phyloP scores from a whole-genome alignment of 2,888 invertebrate species.

The Eupithecia pulchellata region DNA sequence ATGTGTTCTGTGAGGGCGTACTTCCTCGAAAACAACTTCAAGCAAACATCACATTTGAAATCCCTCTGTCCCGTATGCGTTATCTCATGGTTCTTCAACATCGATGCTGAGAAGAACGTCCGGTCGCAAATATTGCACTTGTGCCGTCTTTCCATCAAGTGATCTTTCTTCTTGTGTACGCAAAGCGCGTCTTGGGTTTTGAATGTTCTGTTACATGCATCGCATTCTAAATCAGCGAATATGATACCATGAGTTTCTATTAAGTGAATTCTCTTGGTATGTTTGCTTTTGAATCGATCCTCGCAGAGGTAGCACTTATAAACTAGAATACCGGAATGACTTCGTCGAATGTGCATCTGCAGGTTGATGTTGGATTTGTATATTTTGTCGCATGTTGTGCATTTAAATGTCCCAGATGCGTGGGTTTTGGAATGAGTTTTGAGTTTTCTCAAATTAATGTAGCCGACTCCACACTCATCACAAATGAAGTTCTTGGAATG shows the following conservation, averaged over 20 bases:
- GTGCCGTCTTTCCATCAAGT: constrained; percentile 69
- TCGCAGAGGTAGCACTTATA: constrained; percentile 63
- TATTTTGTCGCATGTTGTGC: constrained; percentile 32
- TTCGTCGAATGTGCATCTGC: constrained; percentile 23
- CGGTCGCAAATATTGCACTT: constrained; percentile 76
- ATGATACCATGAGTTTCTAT: constrained; percentile 58
- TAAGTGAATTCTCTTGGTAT: constrained; percentile 60
- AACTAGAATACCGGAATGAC: constrained; percentile 26
- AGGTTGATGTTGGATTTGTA: constrained; percentile 25
- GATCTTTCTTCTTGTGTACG: constrained; percentile 67
- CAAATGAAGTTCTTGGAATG: constrained; percentile 65
- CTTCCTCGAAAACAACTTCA: constrained; percentile 55
- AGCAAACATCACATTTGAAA: constrained; percentile 66
- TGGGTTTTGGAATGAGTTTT: constrained; percentile 57
- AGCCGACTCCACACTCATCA: constrained; percentile 53
- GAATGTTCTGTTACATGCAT: constrained; percentile 65
- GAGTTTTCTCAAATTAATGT: constrained; percentile 48
- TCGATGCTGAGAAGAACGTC: constrained; percentile 58
- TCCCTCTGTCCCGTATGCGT: constrained; percentile 63
- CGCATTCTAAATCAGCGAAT: constrained; percentile 57
- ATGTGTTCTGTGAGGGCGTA: constrained; percentile 18
- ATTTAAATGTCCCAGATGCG: constrained; percentile 53
- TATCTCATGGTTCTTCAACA: constrained; percentile 60
- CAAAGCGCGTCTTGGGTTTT: constrained; percentile 57
- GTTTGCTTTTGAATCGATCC: constrained; percentile 55